Evolutionary conservation across 1,140 invertebrate species (phyloP).

Genomic region (Pentalonia nigronervosa): DNA sequence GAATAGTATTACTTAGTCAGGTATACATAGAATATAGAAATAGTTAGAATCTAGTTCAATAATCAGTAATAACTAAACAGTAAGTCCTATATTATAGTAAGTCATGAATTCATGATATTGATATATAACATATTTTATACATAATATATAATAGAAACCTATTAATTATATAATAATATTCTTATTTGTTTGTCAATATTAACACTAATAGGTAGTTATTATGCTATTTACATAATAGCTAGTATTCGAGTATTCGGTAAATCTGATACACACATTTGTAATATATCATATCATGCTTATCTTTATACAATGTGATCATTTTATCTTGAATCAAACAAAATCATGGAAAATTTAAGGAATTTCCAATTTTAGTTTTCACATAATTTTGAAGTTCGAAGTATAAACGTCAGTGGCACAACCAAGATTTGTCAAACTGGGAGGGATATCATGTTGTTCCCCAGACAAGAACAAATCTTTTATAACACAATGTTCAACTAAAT

Average conservation of each 20-base stretch:
- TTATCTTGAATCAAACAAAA: background rate
- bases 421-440: background rate
- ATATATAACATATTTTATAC: too few relatives aligned
- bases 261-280: background rate
- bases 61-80: too few relatives aligned
- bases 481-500: too few relatives aligned
- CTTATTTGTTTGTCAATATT: background rate
- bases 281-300: background rate
- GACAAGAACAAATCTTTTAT: too few relatives aligned
- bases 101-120: too few relatives aligned
- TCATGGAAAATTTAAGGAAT: too few relatives aligned
- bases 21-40: background rate
- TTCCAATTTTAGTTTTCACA: background rate
- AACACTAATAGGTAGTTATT: background rate
- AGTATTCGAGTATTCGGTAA: background rate
- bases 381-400: background rate
- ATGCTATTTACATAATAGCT: background rate
- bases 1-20: background rate
- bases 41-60: too few relatives aligned
- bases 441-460: too few relatives aligned
- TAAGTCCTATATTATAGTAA: too few relatives aligned
- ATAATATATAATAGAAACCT: background rate
- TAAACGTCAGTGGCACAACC: background rate
- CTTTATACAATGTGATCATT: background rate
- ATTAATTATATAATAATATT: background rate